A percentile compares a stretch with the other conserved stretches of the same genome.
phyloP scores from a whole-genome alignment of 1,140 invertebrate species.

The Phenacoccus solenopsis region DNA sequence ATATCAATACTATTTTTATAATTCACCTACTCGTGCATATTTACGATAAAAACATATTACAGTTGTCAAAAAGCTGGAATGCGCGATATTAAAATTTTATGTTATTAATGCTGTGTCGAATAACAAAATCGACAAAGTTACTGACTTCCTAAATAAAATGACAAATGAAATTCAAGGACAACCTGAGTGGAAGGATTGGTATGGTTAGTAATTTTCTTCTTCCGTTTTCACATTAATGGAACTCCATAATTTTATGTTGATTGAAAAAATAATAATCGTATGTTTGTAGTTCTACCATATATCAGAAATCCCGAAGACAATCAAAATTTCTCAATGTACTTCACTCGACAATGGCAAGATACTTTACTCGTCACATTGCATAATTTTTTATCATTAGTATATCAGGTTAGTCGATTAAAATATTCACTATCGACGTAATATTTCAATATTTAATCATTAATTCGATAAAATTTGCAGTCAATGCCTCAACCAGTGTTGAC shows the following conservation, averaged over 20 bases:
- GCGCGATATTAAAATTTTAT: slow-evolving; percentile 78
- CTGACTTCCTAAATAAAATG: slow-evolving; percentile 83
- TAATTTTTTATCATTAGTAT: slow-evolving; percentile 84
- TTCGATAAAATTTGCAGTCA: slow-evolving; percentile 39
- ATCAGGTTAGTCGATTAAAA: slow-evolving; percentile 52
- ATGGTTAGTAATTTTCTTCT: slow-evolving; percentile 53
- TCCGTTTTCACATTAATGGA: neutral
- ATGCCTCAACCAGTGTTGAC: slow-evolving; percentile 71
- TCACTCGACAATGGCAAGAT: slow-evolving; percentile 89
- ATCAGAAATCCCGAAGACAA: slow-evolving; percentile 83
- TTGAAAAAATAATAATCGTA: no score
- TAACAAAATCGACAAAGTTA: slow-evolving; percentile 69
- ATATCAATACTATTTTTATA: neutral
- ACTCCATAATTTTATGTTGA: neutral
- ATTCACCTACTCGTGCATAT: neutral
- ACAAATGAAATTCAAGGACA: slow-evolving; percentile 74
- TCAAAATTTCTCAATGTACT: slow-evolving; percentile 72
- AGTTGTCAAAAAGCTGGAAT: slow-evolving; percentile 78
- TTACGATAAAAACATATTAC: slow-evolving; percentile 27
- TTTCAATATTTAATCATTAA: neutral
- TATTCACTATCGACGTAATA: neutral
- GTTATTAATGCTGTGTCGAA: slow-evolving; percentile 70
- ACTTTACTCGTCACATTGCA: slow-evolving; percentile 84
- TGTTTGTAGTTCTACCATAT: slow-evolving; percentile 56
- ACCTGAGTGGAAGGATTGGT: slow-evolving; percentile 93